These are phyloP conservation scores for Clupea harengus DNA, from an alignment of 2,113 vertebrate genomes.

Conservation along the genomic window DNA sequence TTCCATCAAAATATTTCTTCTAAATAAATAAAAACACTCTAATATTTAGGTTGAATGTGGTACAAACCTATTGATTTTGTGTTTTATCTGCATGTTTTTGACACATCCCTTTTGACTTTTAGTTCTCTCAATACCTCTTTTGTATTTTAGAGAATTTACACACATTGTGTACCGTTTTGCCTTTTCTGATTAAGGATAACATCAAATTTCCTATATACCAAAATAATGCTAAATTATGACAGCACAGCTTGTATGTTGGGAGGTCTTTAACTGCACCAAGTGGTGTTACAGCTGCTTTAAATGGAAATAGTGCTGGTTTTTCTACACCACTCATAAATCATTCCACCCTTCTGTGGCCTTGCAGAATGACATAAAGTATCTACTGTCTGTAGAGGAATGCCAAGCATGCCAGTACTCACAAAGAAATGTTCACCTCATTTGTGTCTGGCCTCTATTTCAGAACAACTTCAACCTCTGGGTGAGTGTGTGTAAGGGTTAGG, in stretches of 20 bases:
- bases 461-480: slow-evolving; percentile 58
- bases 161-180: not conserved
- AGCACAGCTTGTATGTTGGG: not conserved
- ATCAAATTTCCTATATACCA: not conserved
- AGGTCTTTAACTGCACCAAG: not conserved
- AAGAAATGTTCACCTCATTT: slow-evolving; percentile 54
- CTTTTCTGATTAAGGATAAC: not conserved
- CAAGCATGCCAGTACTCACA: slow-evolving; percentile 59
- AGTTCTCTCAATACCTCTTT: not conserved
- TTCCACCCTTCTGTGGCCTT: slow-evolving; percentile 46
- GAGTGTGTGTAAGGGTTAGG: slow-evolving; percentile 34
- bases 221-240: not conserved
- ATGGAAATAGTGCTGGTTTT: not conserved
- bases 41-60: not conserved
- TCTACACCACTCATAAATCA: slow-evolving; percentile 10
- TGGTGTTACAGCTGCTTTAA: not conserved
- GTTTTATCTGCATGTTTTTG: not conserved
- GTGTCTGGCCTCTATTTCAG: slow-evolving; percentile 61
- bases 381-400: slow-evolving; percentile 71
- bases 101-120: not conserved
- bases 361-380: slow-evolving; percentile 71
- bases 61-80: not conserved
- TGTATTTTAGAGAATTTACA: not conserved
- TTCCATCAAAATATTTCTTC: no score
- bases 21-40: not conserved